Base-by-base conservation (phyloP, 1,140 invertebrate genomes). In the Drosophila bocqueti region DNA sequence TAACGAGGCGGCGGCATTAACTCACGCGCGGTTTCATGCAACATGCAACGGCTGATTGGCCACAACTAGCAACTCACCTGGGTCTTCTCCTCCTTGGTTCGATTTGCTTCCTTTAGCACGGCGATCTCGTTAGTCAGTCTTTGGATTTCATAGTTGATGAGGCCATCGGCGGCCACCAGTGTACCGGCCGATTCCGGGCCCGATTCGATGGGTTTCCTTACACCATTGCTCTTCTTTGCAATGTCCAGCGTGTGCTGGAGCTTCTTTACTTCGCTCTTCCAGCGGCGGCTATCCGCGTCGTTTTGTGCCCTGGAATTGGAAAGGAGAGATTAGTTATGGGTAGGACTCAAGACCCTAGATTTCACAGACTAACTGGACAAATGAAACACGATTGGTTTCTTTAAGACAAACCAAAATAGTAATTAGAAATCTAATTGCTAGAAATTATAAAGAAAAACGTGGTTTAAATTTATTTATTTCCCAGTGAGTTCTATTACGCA, bases 91-190 rank as follows among this genome's bases (percentile, higher is more conserved):
- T 93, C 92, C 71, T 93, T 81, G 54, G 68, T 68, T 91, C 76
- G 91, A 57, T 93, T 93, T 43, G 85, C 84, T 81, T 93, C 92
- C 76, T 91, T 92, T 54, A 93, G 79, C 71, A 91, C 61, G 61
- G 77, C 77, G 61, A 93, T 84, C 80, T 93, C 92, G 81, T 92
- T 92, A 59, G 83, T 93, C 92, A 93, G 85, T 92, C 87, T 93
- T 92, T 91, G 86, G 60, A 93, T 91, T 92, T 93, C 92, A 79
- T 92, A 77, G 76, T 86, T 92, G 57, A 81, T 82, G 49, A 91
- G 77, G 77, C 79, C 83, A 62, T 83, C 76, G 76, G 75, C 81
- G 60, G 87, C 79, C 71, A 82, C 75, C 52, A 62, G 66, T 38
- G 71, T 57, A 69, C 65, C 75, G 59, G 18, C 40, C 67, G 66